Percentiles rank a stretch among this genome's conserved stretches.
Conservation (phyloP, 1,140 invertebrate species). For the Zaprionus gabonicus region DNA sequence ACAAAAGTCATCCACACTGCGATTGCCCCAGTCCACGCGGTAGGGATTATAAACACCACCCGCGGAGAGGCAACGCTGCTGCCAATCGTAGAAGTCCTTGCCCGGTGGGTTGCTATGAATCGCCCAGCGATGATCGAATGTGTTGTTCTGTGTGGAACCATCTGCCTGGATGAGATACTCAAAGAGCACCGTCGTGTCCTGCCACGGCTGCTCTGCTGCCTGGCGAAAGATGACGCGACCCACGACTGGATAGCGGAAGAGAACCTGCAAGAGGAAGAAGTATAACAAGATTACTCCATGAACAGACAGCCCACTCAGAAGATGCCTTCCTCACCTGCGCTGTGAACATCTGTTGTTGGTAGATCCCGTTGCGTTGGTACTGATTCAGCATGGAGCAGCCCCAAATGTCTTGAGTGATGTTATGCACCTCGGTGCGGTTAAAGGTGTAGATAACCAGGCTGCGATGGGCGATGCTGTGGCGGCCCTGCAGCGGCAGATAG, state of each 20-base stretch:
- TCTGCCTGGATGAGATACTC: constrained; percentile 94
- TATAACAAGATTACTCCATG: not conserved
- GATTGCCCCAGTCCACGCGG: constrained; percentile 87
- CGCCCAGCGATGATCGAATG: constrained; percentile 90
- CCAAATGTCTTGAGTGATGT: constrained; percentile 87
- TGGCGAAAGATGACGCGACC: constrained; percentile 95
- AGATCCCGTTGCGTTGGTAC: constrained; percentile 88
- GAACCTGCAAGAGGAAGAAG: constrained; percentile 79
- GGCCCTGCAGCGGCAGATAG: constrained; percentile 93
- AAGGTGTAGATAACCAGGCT: constrained; percentile 93
- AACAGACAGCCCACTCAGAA: not conserved
- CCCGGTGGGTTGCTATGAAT: constrained; percentile 87
- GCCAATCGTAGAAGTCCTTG: constrained; percentile 97
- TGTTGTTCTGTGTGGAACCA: constrained; percentile 92
- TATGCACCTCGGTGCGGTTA: constrained; percentile 83
- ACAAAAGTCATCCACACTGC: constrained; percentile 86
- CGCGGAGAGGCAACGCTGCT: constrained; percentile 91
- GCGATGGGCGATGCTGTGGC: constrained; percentile 91
- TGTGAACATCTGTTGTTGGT: constrained; percentile 89
- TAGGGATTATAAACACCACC: constrained; percentile 93
- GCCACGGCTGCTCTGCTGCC: constrained; percentile 89
- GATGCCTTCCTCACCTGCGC: constrained; percentile 85
- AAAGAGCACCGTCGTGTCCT: constrained; percentile 91
- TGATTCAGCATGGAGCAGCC: constrained; percentile 88
- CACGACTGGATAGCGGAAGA: constrained; percentile 94